These are phyloP conservation scores for Chelonoidis abingdonii DNA, from an alignment of 2,113 vertebrate genomes.

Conservation along the genomic window DNA sequence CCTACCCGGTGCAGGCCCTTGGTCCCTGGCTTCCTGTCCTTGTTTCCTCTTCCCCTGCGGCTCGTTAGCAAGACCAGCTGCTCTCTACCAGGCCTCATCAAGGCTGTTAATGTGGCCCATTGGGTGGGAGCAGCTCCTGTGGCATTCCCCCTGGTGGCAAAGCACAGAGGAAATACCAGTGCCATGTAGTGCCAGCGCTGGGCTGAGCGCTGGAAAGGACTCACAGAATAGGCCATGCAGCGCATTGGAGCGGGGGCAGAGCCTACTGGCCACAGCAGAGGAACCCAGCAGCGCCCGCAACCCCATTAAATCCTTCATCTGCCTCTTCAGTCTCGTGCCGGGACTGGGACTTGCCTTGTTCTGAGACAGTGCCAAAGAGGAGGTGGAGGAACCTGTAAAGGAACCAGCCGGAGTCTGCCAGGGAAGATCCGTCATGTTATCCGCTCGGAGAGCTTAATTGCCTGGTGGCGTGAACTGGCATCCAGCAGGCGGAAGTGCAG, in stretches of 20 bases:
- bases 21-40: too few relatives aligned
- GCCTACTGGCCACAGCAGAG: not conserved
- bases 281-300: not conserved
- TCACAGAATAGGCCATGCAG: not conserved
- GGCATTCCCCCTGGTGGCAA: too few relatives aligned
- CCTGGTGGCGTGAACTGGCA: not conserved
- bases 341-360: not conserved
- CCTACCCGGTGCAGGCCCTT: too few relatives aligned
- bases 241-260: not conserved
- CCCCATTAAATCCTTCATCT: not conserved
- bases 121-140: too few relatives aligned
- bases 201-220: not conserved
- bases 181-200: not conserved
- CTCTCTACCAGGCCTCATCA: too few relatives aligned
- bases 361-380: not conserved
- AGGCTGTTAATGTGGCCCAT: too few relatives aligned
- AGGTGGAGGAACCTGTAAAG: not conserved
- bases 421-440: not conserved
- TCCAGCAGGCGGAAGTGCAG: not conserved
- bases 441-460: not conserved
- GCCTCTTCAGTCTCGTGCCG: not conserved
- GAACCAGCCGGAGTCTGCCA: not conserved
- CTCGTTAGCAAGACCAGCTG: too few relatives aligned
- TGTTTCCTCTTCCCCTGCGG: too few relatives aligned
- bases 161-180: too few relatives aligned